A percentile compares a stretch with the other conserved stretches of the same genome.
These are phyloP conservation scores for Hycleus phaleratus DNA, from an alignment of 1,140 invertebrate species.

Conservation along the genomic window DNA sequence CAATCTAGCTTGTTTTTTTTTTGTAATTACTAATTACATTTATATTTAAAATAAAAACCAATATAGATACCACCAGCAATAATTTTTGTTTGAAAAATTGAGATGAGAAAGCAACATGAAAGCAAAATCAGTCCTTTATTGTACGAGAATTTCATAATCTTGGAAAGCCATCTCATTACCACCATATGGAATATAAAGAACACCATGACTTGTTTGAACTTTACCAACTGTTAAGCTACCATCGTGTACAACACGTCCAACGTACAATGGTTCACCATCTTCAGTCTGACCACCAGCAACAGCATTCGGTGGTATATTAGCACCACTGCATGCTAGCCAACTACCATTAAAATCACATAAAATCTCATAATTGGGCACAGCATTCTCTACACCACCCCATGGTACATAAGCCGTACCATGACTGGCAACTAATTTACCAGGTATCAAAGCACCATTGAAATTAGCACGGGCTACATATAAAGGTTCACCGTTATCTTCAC, in stretches of 20 bases:
- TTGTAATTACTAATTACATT: not conserved
- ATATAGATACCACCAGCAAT: too few relatives aligned
- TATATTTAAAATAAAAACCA: not conserved
- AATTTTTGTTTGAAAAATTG: too few relatives aligned
- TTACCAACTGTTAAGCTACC: constrained; percentile 61
- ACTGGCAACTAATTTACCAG: constrained; percentile 66
- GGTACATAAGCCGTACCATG: constrained; percentile 67
- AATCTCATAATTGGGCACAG: constrained; percentile 66
- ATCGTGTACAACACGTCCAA: constrained; percentile 60
- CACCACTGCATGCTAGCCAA: constrained; percentile 42
- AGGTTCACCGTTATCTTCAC: constrained; percentile 62
- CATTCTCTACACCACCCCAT: constrained; percentile 72
- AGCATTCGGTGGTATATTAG: constrained; percentile 61
- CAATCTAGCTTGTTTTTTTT: not conserved
- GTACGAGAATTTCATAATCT: constrained; percentile 66
- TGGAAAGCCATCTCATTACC: constrained; percentile 62
- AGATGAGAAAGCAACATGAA: too few relatives aligned
- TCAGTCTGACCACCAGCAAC: constrained; percentile 64
- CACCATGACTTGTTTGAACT: constrained; percentile 63
- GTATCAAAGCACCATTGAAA: constrained; percentile 60
- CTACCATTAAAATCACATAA: constrained; percentile 36
- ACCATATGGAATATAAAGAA: constrained; percentile 64
- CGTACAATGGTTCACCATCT: constrained; percentile 64
- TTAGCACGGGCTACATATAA: constrained; percentile 59
- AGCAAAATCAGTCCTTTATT: constrained; percentile 16